Evolutionary conservation across 2,888 invertebrate species (phyloP), one percentile per base, ranked within the genome.

Genomic region (Agrilus biguttatus): DNA sequence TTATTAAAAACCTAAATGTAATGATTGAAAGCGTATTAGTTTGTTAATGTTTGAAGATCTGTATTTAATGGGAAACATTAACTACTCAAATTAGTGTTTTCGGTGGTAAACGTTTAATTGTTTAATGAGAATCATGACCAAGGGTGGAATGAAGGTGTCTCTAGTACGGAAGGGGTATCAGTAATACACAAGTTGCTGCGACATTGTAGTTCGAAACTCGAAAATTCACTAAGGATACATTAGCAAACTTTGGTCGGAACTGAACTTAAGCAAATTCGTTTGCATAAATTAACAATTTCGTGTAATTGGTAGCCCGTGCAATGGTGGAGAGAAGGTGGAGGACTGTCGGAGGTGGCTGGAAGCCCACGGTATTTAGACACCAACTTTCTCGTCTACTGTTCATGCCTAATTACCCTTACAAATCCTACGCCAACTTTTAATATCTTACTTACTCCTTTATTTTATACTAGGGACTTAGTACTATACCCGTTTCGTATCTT

Each of bases 361-460:
- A 51, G 43, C 49, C 48, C 46, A 49, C 51, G 50, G 47, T 50
- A 49, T 50, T 47, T 45, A 50, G 51, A 51, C 50, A 51, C 49
- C 47, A 41, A 43, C 43, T 37, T 39, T 42, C 45, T 48, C 48
- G 47, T 51, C 50, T 47, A 46, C 47, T 44, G 49, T 55, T 55
- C 59, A 53, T 54, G 54, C 50, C 54, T 60, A 60, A 60, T 60
- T 60, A 57, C 57, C 54, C 54, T 53, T 53, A 55, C 58, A 59
- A 60, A 59, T 59, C 56, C 56, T 53, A 47, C 45, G 50, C 47
- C 48, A 60, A 60, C 56, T 60, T 60, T 60, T 55, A 58, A 58
- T 56, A 57, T 58, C 57, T 52, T 49, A 51, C 46, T 45, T 17
- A 36, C 33, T 13, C 14, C 13, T 19, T 41, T 8, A 34, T 33